phyloP scores from a whole-genome alignment of 2,113 vertebrate species.

The Neodon shergylaensis region DNA sequence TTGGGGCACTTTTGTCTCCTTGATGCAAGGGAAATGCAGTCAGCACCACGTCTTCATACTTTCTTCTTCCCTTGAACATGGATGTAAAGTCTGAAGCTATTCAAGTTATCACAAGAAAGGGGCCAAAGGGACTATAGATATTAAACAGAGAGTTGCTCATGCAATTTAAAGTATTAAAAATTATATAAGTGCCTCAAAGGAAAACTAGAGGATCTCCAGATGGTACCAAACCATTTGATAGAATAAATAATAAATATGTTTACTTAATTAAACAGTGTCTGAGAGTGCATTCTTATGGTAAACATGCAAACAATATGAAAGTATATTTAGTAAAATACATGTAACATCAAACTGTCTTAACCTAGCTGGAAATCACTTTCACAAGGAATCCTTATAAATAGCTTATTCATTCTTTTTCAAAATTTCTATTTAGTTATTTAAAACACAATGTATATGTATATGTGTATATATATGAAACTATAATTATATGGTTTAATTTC shows the following conservation, averaged over 20 bases:
- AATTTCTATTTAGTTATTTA: neutral
- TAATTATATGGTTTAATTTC: neutral
- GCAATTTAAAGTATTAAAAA: slow-evolving; percentile 55
- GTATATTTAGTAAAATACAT: neutral
- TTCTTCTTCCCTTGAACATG: neutral
- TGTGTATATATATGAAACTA: no score
- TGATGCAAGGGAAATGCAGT: neutral
- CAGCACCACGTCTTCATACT: neutral
- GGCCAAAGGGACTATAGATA: slow-evolving; percentile 3
- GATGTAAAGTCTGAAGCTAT: slow-evolving; percentile 5
- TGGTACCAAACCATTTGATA: neutral
- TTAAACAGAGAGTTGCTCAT: slow-evolving; percentile 64
- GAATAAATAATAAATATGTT: slow-evolving; percentile 62
- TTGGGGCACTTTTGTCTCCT: neutral
- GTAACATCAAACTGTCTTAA: neutral
- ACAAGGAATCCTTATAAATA: neutral
- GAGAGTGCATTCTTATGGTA: slow-evolving; percentile 31
- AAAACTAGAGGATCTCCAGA: slow-evolving; percentile 57
- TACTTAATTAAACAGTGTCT: slow-evolving; percentile 63
- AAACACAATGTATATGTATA: no score
- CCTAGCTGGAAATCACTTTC: neutral
- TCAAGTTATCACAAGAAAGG: neutral
- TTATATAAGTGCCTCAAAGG: slow-evolving; percentile 50
- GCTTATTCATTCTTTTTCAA: neutral
- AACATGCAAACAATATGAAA: slow-evolving; percentile 30